phyloP scores from a whole-genome alignment of 2,888 invertebrate species.

The Apamea monoglypha region DNA sequence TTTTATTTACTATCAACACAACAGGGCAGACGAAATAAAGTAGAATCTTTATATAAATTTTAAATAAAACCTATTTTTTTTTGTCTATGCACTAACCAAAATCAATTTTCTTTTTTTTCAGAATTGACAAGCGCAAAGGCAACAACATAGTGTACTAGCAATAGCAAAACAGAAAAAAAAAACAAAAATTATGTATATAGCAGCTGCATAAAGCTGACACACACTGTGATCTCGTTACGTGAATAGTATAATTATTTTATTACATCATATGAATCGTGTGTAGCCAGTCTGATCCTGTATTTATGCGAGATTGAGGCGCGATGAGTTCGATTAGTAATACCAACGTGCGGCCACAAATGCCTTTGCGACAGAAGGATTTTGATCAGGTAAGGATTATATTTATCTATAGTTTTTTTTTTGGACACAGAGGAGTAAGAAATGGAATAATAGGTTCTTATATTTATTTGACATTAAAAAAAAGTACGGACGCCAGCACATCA shows the following conservation, averaged over 20 bases:
- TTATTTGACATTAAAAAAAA: no score
- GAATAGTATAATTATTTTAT: slow-evolving; percentile 76
- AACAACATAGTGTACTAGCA: slow-evolving; percentile 69
- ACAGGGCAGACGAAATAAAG: slow-evolving; percentile 34
- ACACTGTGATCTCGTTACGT: slow-evolving; percentile 82
- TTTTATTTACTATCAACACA: not conserved
- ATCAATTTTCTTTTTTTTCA: slow-evolving; percentile 73
- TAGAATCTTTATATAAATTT: no score
- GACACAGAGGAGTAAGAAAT: slow-evolving; percentile 21
- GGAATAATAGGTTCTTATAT: not conserved
- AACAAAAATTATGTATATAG: slow-evolving; percentile 72
- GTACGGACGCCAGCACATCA: no score
- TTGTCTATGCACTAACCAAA: slow-evolving; percentile 3
- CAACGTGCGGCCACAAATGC: slow-evolving; percentile 85
- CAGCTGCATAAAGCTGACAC: slow-evolving; percentile 53
- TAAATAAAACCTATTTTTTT: no score
- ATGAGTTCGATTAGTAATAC: slow-evolving; percentile 80
- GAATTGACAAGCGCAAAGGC: slow-evolving; percentile 74
- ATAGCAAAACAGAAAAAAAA: slow-evolving; percentile 77
- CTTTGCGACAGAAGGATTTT: slow-evolving; percentile 94
- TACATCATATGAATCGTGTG: slow-evolving; percentile 60
- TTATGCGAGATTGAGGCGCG: slow-evolving; percentile 68
- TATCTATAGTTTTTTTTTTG: not conserved
- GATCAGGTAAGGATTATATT: slow-evolving; percentile 89
- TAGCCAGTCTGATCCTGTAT: slow-evolving; percentile 57